Percentiles rank a stretch among this genome's conserved stretches.
These are phyloP conservation scores for Harpalus rufipes DNA, from an alignment of 2,888 invertebrate species.

Conservation along the genomic window DNA sequence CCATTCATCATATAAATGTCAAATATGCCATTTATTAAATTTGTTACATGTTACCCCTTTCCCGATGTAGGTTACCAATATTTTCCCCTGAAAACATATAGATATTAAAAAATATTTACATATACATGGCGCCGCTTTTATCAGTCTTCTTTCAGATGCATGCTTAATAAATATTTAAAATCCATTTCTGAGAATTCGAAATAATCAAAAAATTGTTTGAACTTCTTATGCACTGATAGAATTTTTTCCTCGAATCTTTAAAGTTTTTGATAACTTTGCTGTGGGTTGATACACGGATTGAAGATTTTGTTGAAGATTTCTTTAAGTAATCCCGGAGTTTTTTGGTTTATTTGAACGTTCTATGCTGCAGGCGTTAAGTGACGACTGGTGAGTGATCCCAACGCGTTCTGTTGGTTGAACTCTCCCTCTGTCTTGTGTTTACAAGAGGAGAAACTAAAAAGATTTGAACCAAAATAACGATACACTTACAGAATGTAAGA, in stretches of 20 bases:
- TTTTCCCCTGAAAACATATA: background rate
- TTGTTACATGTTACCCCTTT: background rate
- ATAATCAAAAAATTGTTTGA: background rate
- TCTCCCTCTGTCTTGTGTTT: background rate
- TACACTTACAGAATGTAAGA: background rate
- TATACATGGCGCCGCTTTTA: background rate
- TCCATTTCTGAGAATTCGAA: background rate
- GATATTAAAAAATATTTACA: conserved; percentile 1
- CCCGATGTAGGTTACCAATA: background rate
- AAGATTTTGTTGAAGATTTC: background rate
- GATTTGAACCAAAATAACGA: background rate
- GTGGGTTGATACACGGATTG: background rate
- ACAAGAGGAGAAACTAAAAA: background rate
- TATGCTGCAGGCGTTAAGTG: conserved; percentile 21
- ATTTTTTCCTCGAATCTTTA: background rate
- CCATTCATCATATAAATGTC: conserved; percentile 14
- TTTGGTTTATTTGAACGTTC: conserved; percentile 15
- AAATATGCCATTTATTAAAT: conserved; percentile 15
- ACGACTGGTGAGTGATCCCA: conserved; percentile 9
- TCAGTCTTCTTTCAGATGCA: background rate
- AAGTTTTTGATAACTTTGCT: background rate
- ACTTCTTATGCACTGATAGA: background rate
- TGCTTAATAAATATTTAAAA: background rate
- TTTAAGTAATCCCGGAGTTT: background rate
- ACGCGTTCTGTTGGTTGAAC: background rate